Base-by-base conservation (phyloP, 2,888 invertebrate species). In the Gandaritis pyraliata region DNA sequence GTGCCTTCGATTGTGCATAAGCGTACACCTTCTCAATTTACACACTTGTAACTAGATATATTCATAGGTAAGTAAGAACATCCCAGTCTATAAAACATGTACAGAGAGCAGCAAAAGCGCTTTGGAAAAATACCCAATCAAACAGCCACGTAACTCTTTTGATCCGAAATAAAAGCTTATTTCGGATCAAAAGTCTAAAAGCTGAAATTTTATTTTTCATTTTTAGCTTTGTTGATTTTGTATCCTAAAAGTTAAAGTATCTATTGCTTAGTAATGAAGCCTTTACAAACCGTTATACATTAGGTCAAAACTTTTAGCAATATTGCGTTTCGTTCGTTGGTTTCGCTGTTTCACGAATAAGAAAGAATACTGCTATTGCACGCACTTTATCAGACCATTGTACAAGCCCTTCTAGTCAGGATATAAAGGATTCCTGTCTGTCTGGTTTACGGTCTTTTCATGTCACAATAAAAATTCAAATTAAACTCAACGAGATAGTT, bases 391-490 rank as follows among this genome's bases (percentile, higher is more conserved):
- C 15, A 18, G 10, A 1, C 1, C n/a, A 43, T 30, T 48, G 64
- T 59, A 71, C 64, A 62, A 66, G 66, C 23, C 55, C 49, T 64
- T 58, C 61, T 71, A 61, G 70, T 68, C 69, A 69, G 57, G 70
- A 65, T 66, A 60, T 73, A 74, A 73, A 77, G 63, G 72, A 72
- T 73, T 75, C 68, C 66, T 70, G 74, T 72, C 72, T 72, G 69
- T 70, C 70, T 69, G 62, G 70, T 80, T 80, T 80, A 78, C 73
- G 58, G 67, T 70, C 60, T 72, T 71, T 72, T 74, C 73, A 70
- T 73, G 77, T 64, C 71, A 73, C 76, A 74, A 74, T 80, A 80
- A 81, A 81, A 76, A 72, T 66, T 70, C 58, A 72, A 77, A 75
- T 76, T 69, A 69, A 74, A 72, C 68, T 68, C 64, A 57, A 59